Evolutionary conservation across 2,797 vertebrate genomes (phyloP), one percentile per base, ranked within the genome.

Genomic region (Cyclura pinguis): DNA sequence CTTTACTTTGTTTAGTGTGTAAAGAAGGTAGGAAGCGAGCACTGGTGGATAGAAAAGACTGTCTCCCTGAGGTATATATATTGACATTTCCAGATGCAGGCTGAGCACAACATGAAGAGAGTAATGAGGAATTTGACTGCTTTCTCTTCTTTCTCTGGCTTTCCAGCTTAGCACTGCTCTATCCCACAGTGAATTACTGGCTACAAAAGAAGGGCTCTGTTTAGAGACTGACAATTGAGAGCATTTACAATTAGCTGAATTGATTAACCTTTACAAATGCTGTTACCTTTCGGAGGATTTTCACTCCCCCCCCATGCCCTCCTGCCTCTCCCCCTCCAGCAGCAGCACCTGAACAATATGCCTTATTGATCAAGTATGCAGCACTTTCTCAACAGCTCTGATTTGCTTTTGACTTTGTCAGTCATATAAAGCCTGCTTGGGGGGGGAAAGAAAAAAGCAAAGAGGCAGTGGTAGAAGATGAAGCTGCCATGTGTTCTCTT

Each of bases 251-350:
- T 97, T 97, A 97, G 92, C 93, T 97, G 96, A 97, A 97, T 97
- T 96, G 96, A 98, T 97, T 97, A 97, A 97, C 97, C 96, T 97
- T 97, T 97, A 96, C 92, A 95, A 96, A 97, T 93, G 94, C 93
- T 97, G 94, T 96, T 97, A 95, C 92, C 86, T 96, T 96, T 96
- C 94, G 57, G 80, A 96, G 92, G 35, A 42, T 94, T 96, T 96
- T 96, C 8, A 62, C 95, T 96, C 57, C 85, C 69, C 16, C 3
- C 55, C 16, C 78, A n/a, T 4, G 7, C 93, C 47, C 76, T 38
- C 12, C 38, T 10, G 20, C 59, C 42, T 52, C 18, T 42, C 78
- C 62, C 83, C 7, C 81, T 29, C 38, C 42, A 32, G 24, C 94
- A 94, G 93, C 91, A 80, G 87, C 82, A 76, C 94, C 92, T 93